A percentile compares a stretch with the other conserved stretches of the same genome.
Evolutionary conservation across 2,797 vertebrate genomes (phyloP).

Genomic region (Xenops minutus): DNA sequence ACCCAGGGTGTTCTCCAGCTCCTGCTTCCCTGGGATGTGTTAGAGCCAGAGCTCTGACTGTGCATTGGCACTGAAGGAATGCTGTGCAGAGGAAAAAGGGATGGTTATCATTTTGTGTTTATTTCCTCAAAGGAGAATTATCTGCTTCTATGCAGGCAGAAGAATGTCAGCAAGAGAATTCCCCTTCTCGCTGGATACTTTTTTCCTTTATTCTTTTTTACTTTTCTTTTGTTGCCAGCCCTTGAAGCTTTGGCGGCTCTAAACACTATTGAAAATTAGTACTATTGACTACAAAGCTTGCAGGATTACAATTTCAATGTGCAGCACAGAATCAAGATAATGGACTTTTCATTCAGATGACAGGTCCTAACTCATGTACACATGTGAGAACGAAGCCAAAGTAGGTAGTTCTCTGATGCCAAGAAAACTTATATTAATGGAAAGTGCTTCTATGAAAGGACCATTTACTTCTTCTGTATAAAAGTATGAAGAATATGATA

Average conservation of each 20-base stretch:
- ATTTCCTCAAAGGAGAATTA: neutral
- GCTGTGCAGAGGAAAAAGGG: neutral
- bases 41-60: neutral
- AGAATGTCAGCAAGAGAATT: neutral
- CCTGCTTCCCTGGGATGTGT: neutral
- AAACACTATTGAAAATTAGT: neutral
- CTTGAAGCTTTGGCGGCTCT: neutral
- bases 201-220: neutral
- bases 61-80: neutral
- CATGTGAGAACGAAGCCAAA: neutral
- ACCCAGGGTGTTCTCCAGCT: neutral
- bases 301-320: neutral
- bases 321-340: constrained; percentile 1
- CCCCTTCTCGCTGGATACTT: neutral
- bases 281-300: neutral
- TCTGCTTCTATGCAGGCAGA: neutral
- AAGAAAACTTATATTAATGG: constrained; percentile 21
- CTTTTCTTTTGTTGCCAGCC: neutral
- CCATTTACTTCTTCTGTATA: neutral
- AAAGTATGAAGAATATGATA: constrained; percentile 3
- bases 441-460: constrained; percentile 14
- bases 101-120: neutral
- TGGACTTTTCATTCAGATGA: constrained; percentile 40
- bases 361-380: neutral
- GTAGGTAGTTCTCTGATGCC: neutral